Evolutionary conservation across 2,888 invertebrate species (phyloP).

Genomic region (Lymantria dispar): DNA sequence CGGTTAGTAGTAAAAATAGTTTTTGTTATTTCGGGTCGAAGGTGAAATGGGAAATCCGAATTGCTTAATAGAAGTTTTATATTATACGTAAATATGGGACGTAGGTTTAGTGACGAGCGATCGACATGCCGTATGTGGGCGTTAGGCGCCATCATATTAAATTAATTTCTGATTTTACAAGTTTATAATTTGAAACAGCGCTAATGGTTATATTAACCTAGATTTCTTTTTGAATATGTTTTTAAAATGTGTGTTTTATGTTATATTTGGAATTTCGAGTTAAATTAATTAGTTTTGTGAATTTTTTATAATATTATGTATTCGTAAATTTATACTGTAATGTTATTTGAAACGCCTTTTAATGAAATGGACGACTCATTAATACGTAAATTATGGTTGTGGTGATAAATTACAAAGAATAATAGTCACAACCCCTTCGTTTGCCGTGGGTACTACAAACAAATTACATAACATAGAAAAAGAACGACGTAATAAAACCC

Average conservation of each 20-base stretch:
- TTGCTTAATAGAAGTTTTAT: slow-evolving; percentile 17
- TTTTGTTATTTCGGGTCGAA: slow-evolving; percentile 14
- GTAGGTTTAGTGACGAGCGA: background rate
- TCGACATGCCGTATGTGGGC: slow-evolving; percentile 14
- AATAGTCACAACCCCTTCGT: too few relatives aligned
- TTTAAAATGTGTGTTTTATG: background rate
- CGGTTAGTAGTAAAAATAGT: slow-evolving; percentile 17
- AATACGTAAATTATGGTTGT: too few relatives aligned
- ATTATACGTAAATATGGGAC: background rate
- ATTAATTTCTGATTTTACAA: slow-evolving; percentile 14
- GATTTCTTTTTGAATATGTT: slow-evolving; percentile 4
- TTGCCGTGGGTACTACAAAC: too few relatives aligned
- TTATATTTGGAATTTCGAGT: background rate
- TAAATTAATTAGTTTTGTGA: background rate
- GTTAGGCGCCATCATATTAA: slow-evolving; percentile 24
- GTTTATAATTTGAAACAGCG: slow-evolving; percentile 17
- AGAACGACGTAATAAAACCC: too few relatives aligned
- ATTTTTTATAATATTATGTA: background rate
- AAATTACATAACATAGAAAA: too few relatives aligned
- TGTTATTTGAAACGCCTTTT: too few relatives aligned
- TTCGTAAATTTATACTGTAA: too few relatives aligned
- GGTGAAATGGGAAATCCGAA: slow-evolving; percentile 11
- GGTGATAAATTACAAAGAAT: too few relatives aligned
- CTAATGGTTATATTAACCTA: slow-evolving; percentile 16
- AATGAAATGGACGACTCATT: too few relatives aligned